Conservation (phyloP, 2,113 vertebrate species). For the Tamias sibiricus region DNA sequence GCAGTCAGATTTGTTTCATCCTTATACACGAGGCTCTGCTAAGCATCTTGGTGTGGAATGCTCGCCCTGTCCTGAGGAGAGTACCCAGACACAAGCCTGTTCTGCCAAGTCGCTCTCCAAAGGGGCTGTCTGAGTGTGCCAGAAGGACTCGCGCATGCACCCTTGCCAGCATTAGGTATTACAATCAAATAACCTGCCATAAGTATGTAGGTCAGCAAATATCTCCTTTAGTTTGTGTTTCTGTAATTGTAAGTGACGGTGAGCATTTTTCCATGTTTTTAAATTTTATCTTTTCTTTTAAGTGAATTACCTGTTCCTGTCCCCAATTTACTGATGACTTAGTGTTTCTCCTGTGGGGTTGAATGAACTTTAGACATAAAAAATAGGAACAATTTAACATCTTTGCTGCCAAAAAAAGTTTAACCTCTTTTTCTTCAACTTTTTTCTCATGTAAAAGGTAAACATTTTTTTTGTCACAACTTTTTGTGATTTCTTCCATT, state of each 20-base stretch:
- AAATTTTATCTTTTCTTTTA: not conserved
- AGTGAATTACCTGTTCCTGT: not conserved
- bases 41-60: not conserved
- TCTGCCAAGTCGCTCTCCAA: conserved; percentile 3
- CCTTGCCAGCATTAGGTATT: not conserved
- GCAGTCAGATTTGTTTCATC: not conserved
- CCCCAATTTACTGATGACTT: not conserved
- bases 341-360: not conserved
- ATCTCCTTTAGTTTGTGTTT: not conserved
- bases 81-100: not conserved
- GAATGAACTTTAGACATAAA: not conserved
- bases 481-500: conserved; percentile 20
- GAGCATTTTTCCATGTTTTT: not conserved
- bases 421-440: not conserved
- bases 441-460: conserved; percentile 10
- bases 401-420: not conserved
- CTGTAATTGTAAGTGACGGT: not conserved
- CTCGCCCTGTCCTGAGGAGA: not conserved
- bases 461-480: not conserved
- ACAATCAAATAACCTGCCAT: not conserved
- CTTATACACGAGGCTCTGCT: not conserved
- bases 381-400: not conserved
- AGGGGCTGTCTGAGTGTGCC: not conserved
- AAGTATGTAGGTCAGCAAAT: conserved; percentile 1
- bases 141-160: not conserved